Percentiles rank a stretch among this genome's conserved stretches.
phyloP scores from a whole-genome alignment of 2,113 vertebrate species.

The Neofelis nebulosa region DNA sequence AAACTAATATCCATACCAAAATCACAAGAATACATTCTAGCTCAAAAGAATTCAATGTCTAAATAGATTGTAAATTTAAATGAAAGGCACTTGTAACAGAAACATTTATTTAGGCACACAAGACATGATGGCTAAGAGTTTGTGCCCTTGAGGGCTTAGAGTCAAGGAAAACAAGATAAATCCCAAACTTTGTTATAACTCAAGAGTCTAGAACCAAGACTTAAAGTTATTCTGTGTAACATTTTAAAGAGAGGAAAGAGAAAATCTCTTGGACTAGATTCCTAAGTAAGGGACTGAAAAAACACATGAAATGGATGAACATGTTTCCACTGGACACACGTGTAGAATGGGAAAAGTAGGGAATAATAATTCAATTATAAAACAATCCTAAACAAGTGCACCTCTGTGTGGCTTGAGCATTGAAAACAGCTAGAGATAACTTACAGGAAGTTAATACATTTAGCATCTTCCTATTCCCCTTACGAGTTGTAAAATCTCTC shows the following conservation, averaged over 20 bases:
- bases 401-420: not conserved
- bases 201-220: not conserved
- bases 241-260: not conserved
- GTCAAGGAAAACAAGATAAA: not conserved
- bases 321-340: not conserved
- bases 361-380: not conserved
- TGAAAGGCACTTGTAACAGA: not conserved
- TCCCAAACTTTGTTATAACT: not conserved
- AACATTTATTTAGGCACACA: not conserved
- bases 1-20: not conserved
- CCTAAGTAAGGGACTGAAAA: not conserved
- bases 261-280: slow-evolving; percentile 13
- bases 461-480: not conserved
- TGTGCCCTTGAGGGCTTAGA: not conserved
- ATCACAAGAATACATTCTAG: not conserved
- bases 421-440: not conserved
- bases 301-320: not conserved
- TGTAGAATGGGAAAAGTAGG: not conserved
- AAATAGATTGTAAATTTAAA: not conserved
- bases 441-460: not conserved
- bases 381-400: not conserved
- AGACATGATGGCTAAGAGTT: not conserved
- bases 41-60: slow-evolving; percentile 3
- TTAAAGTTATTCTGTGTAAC: not conserved
- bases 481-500: not conserved